phyloP scores from a whole-genome alignment of 2,888 invertebrate species.

The Limnephilus marmoratus region DNA sequence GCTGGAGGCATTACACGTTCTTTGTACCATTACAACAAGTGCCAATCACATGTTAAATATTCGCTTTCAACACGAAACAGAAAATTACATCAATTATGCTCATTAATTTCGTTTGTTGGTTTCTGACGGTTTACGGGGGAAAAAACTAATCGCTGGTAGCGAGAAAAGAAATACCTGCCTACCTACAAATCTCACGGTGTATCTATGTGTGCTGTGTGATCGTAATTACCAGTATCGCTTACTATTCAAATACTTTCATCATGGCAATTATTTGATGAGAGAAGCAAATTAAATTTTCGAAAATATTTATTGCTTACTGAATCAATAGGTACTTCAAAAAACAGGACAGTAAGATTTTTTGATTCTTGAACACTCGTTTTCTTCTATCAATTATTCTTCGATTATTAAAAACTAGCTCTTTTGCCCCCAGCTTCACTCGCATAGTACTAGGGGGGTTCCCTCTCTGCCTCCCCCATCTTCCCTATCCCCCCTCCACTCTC shows the following conservation, averaged over 20 bases:
- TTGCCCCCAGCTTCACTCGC: too few relatives aligned
- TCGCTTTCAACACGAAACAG: constrained; percentile 1
- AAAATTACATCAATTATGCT: constrained; percentile 29
- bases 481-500: too few relatives aligned
- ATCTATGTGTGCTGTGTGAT: background rate
- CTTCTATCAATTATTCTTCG: too few relatives aligned
- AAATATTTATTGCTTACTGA: background rate
- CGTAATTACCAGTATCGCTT: background rate
- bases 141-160: background rate
- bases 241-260: background rate
- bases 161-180: background rate
- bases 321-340: background rate
- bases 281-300: background rate
- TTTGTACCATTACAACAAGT: constrained; percentile 33
- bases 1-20: background rate
- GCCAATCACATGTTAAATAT: constrained; percentile 38
- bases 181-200: background rate
- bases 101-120: constrained; percentile 14
- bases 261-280: background rate
- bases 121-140: background rate
- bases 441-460: too few relatives aligned
- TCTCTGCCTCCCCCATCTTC: too few relatives aligned
- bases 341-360: background rate
- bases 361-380: too few relatives aligned
- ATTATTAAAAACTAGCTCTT: too few relatives aligned